Conservation (phyloP, 2,888 invertebrate genomes). For the Teinopalpus imperialis region DNA sequence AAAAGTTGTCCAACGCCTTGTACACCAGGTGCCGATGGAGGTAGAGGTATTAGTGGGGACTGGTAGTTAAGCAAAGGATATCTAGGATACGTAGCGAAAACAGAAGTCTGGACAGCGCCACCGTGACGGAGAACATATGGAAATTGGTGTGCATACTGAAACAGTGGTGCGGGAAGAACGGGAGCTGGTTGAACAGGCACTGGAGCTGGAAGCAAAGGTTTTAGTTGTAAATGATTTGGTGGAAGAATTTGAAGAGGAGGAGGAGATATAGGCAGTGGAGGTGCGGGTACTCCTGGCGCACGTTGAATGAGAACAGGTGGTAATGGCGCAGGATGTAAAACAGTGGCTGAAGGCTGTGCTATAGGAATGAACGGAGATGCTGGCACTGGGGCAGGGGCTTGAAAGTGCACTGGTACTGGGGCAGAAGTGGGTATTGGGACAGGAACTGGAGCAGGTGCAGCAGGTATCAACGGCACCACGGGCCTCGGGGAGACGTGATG, state of each 20-base stretch:
- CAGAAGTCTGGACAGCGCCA: slow-evolving; percentile 67
- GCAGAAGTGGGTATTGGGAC: slow-evolving; percentile 25
- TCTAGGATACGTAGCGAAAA: slow-evolving; percentile 70
- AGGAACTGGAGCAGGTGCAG: slow-evolving; percentile 37
- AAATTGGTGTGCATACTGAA: slow-evolving; percentile 47
- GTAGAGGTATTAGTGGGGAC: slow-evolving; percentile 43
- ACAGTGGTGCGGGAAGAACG: slow-evolving; percentile 34
- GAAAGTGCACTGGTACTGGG: slow-evolving; percentile 27
- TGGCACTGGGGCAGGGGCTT: slow-evolving; percentile 27
- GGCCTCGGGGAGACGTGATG: slow-evolving; percentile 66
- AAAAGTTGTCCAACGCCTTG: slow-evolving; percentile 37
- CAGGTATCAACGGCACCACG: slow-evolving; percentile 51
- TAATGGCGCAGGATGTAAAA: slow-evolving; percentile 51
- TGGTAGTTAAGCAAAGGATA: slow-evolving; percentile 65
- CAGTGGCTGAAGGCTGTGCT: slow-evolving; percentile 45
- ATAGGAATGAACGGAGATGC: slow-evolving; percentile 47
- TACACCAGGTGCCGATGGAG: slow-evolving; percentile 31
- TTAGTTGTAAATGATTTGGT: slow-evolving; percentile 48
- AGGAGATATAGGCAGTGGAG: slow-evolving; percentile 42
- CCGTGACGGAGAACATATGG: slow-evolving; percentile 70
- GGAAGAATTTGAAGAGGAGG: slow-evolving; percentile 46
- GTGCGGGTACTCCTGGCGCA: slow-evolving; percentile 41
- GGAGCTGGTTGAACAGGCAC: slow-evolving; percentile 47
- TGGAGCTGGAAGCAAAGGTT: slow-evolving; percentile 47
- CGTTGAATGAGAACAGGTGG: slow-evolving; percentile 43